Evolutionary conservation across 2,113 vertebrate genomes (phyloP), one percentile per base, ranked within the genome.

Genomic region (Xerus inauris): DNA sequence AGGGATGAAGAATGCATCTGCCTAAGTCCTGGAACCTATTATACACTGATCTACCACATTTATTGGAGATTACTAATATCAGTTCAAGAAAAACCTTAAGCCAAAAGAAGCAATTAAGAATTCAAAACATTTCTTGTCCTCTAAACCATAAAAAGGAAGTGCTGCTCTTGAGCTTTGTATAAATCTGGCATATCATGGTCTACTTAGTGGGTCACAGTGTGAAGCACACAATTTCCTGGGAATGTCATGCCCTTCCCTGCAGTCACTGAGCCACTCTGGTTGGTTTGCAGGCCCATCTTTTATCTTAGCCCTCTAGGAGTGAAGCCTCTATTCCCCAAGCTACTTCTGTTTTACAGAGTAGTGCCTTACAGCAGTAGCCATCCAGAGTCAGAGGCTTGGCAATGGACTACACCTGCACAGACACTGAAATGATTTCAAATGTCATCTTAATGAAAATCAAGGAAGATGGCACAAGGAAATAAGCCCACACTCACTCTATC

Each of bases 231-330:
- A 40, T 20, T 13, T 86, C 22, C 76, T 32, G 10, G 17, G 38
- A 42, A 49, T 9, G 28, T 11, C 28, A 30, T 1, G 0, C 4
- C 40, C 4, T 57, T 77, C 1, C 40, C 79, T 89, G 4, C 13
- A 47, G 67, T 82, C 40, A 28, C 7, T 32, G 28, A 89, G 3
- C 12, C 54, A 20, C 24, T 87, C 24, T 73, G 11, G 26, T 19
- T 45, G 40, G 8, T 51, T 8, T 10, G 6, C 19, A 28, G 0
- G 0, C 6, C 30, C 22, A 4, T 17, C 3, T 2, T 12, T 13
- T 47, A 77, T 35, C 40, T 67, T 73, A 42, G 54, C 6, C 47
- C 28, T 82, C 10, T 3, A 59, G 45, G 67, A 96, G 32, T 1
- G 10, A 62, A 3, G 0, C 13, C 19, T 1, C 22, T 32, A 22